Percentiles rank a stretch among this genome's conserved stretches.
Conservation (phyloP, 2,113 vertebrate species). For the Hyaena hyaena region DNA sequence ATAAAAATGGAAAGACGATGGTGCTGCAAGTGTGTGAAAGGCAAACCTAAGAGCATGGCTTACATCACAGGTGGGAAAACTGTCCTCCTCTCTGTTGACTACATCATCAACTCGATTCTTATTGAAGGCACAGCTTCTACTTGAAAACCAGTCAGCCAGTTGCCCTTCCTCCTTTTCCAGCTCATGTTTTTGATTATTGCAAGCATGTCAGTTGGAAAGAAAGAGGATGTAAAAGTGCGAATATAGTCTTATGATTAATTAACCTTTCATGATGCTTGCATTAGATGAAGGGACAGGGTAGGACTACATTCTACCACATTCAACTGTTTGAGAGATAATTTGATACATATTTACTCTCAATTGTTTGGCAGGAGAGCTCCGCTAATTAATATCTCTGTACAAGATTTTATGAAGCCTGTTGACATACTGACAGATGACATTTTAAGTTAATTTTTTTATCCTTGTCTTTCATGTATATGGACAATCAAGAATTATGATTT, state of each 20-base stretch:
- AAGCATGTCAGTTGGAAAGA: not conserved
- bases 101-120: not conserved
- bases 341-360: conserved; percentile 9
- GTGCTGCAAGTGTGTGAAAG: not conserved
- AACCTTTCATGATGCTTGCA: not conserved
- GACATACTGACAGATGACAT: not conserved
- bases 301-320: not conserved
- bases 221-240: conserved; percentile 13
- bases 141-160: not conserved
- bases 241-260: conserved; percentile 9
- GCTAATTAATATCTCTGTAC: conserved; percentile 15
- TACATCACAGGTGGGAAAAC: not conserved
- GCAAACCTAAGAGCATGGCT: not conserved
- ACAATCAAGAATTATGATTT: conserved; percentile 11
- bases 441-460: conserved; percentile 35
- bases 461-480: conserved; percentile 41
- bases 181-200: not conserved
- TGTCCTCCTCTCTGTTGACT: not conserved
- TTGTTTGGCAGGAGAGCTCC: not conserved
- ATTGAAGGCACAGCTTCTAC: not conserved
- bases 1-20: not conserved
- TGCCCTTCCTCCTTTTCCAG: not conserved
- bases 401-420: conserved; percentile 18
- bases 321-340: not conserved
- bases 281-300: not conserved